A percentile compares a stretch with the other conserved stretches of the same genome.
Evolutionary conservation across 2,888 invertebrate genomes (phyloP).

Genomic region (Hyposoter dolosus): DNA sequence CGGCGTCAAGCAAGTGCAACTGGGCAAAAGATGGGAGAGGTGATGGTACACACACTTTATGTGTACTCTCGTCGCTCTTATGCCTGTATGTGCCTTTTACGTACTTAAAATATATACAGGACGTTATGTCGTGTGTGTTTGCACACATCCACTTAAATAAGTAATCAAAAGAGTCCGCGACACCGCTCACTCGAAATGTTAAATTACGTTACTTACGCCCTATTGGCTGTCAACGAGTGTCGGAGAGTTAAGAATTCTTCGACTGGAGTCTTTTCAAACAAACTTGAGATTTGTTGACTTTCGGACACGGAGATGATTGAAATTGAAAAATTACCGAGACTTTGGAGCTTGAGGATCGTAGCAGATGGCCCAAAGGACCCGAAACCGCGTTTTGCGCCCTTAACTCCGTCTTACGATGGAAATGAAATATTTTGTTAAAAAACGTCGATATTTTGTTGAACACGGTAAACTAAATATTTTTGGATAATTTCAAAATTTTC

Average conservation of each 20-base stretch:
- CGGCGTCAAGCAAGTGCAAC: conserved; percentile 58
- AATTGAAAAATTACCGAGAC: neutral
- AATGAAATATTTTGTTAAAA: no score
- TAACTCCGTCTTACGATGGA: no score
- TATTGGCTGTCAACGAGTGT: neutral
- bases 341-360: no score
- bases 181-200: conserved; percentile 3
- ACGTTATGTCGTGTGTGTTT: conserved; percentile 21
- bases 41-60: conserved; percentile 50
- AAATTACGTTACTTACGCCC: neutral
- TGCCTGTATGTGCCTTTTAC: neutral
- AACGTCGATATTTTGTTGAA: no score
- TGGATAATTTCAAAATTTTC: no score
- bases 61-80: conserved; percentile 50
- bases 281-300: neutral
- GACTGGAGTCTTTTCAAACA: neutral
- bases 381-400: no score
- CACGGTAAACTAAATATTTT: no score
- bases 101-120: neutral
- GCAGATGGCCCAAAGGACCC: no score
- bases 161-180: neutral
- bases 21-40: conserved; percentile 46
- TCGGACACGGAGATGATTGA: neutral
- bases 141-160: neutral
- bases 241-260: neutral